Evolutionary conservation across 2,797 vertebrate genomes (phyloP), one percentile per base, ranked within the genome.

Genomic region (Lutjanus campechanus): DNA sequence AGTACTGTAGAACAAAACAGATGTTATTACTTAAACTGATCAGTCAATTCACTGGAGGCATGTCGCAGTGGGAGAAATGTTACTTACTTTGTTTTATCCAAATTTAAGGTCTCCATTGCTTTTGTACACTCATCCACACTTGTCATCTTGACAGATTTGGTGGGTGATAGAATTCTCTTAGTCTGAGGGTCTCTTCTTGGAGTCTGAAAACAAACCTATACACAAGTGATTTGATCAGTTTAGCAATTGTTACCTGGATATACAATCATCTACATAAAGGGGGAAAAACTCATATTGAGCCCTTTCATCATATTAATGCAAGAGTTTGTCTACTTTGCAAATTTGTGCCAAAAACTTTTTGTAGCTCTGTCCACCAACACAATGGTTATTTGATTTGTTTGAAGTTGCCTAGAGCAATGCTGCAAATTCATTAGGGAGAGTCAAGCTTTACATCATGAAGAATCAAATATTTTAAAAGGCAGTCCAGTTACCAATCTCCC

Each of bases 151-250:
- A 82, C 88, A 1, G 74, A 89, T 81, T 93, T 88, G 25, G 85
- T 71, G 19, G 97, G 97, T 68, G 96, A 98, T 15, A 99, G 10
- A 73, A 99, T 96, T 92, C 90, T 96, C 73, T 94, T 96, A 1
- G 97, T 98, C 59, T 96, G 85, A 40, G 98, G 97, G 82, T 99
- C 98, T 93, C 97, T 94, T 77, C 95, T 93, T 68, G 98, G 98
- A 22, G 97, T 99, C 86, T 99, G 97, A 93, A 99, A 99, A 83
- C 97, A 98, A 85, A 99, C 98, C 98, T 99, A 59, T 8, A 81
- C 17, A 89, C 11, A 85, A 46, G 61, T 5, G 22, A 62, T 54
- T 13, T 36, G 10, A 66, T 73, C 17, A 90, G 62, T 59, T 43
- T 0, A 29, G 1, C 12, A 44, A 71, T 51, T 20, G 9, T 29